phyloP scores from a whole-genome alignment of 2,888 invertebrate species.

The Ophion costatus region DNA sequence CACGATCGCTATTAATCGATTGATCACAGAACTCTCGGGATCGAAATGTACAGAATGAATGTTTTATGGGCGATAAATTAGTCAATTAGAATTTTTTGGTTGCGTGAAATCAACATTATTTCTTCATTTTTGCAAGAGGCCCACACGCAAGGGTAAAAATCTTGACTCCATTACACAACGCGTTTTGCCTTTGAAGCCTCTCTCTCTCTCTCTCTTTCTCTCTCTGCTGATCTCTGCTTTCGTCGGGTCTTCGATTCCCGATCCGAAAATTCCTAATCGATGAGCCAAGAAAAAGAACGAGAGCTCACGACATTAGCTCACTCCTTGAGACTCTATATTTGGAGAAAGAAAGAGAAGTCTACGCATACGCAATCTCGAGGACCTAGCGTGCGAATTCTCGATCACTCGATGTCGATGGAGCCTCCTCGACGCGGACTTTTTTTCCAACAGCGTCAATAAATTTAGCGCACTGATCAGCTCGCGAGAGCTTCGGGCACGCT shows the following conservation, averaged over 20 bases:
- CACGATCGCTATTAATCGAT: neutral
- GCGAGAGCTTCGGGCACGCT: conserved; percentile 40
- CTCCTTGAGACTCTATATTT: conserved; percentile 16
- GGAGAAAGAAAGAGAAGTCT: conserved; percentile 16
- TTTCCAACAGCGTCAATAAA: conserved; percentile 44
- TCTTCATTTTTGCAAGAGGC: neutral
- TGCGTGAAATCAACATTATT: neutral
- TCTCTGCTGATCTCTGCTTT: conserved; percentile 3
- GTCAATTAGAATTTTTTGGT: no score
- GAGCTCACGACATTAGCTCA: conserved; percentile 32
- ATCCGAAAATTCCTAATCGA: conserved; percentile 61
- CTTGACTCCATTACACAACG: conserved; percentile 39
- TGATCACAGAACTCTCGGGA: no score
- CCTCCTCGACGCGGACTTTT: conserved; percentile 1
- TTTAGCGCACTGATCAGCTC: conserved; percentile 49
- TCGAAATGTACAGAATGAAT: no score
- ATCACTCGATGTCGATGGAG: conserved; percentile 44
- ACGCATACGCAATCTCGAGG: conserved; percentile 30
- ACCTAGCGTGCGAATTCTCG: conserved; percentile 5
- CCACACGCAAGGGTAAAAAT: conserved; percentile 6
- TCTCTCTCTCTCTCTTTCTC: neutral
- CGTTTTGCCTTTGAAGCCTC: conserved; percentile 9
- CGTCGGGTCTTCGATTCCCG: conserved; percentile 30
- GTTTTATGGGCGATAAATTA: neutral
- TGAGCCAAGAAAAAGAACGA: conserved; percentile 54